Evolutionary conservation across 2,888 invertebrate genomes (phyloP).

Genomic region (Hermaeophaga mercurialis): DNA sequence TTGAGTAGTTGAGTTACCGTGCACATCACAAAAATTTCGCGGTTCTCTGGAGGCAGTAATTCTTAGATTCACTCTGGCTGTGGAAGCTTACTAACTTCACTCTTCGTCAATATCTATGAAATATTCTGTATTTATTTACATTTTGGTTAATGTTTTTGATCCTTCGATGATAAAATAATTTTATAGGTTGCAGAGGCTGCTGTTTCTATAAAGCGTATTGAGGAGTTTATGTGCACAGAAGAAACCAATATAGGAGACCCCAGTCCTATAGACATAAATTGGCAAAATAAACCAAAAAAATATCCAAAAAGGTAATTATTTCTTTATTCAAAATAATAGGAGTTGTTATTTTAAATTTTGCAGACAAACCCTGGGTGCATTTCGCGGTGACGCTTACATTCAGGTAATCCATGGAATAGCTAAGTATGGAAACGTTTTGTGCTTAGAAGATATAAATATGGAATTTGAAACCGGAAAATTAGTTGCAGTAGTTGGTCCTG

Average conservation of each 20-base stretch:
- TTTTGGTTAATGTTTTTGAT: too few species aligned
- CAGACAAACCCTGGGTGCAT: background rate
- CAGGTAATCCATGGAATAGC: slow-evolving; percentile 31
- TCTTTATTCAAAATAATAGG: too few species aligned
- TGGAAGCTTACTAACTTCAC: too few species aligned
- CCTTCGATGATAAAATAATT: too few species aligned
- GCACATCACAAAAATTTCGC: too few species aligned
- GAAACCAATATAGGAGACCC: slow-evolving; percentile 51
- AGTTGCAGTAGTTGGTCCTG: slow-evolving; percentile 67
- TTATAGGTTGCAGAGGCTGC: slow-evolving; percentile 60
- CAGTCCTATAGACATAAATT: slow-evolving; percentile 44
- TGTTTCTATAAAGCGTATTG: slow-evolving; percentile 60
- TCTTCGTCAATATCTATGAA: too few species aligned
- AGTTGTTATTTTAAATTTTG: too few species aligned
- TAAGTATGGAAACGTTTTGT: slow-evolving; percentile 49
- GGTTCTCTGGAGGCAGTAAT: too few species aligned
- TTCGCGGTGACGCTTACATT: background rate
- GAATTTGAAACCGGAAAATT: slow-evolving; percentile 56
- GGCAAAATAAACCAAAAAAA: slow-evolving; percentile 24
- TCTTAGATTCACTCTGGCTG: too few species aligned
- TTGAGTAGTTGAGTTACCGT: too few species aligned
- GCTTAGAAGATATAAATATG: slow-evolving; percentile 58
- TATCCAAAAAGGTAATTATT: background rate
- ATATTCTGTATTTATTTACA: too few species aligned
- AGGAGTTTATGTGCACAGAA: slow-evolving; percentile 45